Evolutionary conservation across 2,797 vertebrate species (phyloP), one percentile per base, ranked within the genome.

Genomic region (Coilia nasus): DNA sequence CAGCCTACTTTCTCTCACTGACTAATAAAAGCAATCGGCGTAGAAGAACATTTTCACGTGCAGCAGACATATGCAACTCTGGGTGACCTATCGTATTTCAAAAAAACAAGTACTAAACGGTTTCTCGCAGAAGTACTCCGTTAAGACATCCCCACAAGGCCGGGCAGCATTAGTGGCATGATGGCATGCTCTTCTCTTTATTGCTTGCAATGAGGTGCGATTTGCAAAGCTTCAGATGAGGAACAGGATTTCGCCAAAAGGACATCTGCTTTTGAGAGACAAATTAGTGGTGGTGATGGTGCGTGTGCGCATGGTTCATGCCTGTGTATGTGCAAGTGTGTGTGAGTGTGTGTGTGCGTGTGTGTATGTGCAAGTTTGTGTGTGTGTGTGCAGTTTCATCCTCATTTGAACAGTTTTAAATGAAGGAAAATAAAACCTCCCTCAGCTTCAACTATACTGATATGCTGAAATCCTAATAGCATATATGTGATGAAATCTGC

Each of bases 281-380:
- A 67, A 4, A 60, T 31, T 67, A 5, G 2, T 19, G 50, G 50
- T 9, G 50, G 50, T 54, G n/a, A n/a, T 9, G 2, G 7, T 9
- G 50, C 9, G 7, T 54, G 50, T 54, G 50, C 7, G 50, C 14
- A 10, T 47, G 46, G 4, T 3, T 10, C 46, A 10, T 47, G 46
- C 46, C 4, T 41, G 17, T 81, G 54, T 80, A n/a, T 81, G 3
- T 87, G 46, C 14, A 14, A 10, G 84, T 87, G 86, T 59, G 82
- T 87, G 83, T 90, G 28, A 89, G 81, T 85, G 83, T 60, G 56
- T 85, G 86, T 82, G 21, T 15, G 47, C 21, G 44, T 41, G 25
- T 35, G 28, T n/a, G 15, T 64, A 10, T 19, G 6, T 81, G 78
- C 17, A 6, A 11, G 78, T 21, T 2, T 81, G 78, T 44, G 78